phyloP scores from a whole-genome alignment of 1,140 invertebrate genomes.

The Coelopa frigida region DNA sequence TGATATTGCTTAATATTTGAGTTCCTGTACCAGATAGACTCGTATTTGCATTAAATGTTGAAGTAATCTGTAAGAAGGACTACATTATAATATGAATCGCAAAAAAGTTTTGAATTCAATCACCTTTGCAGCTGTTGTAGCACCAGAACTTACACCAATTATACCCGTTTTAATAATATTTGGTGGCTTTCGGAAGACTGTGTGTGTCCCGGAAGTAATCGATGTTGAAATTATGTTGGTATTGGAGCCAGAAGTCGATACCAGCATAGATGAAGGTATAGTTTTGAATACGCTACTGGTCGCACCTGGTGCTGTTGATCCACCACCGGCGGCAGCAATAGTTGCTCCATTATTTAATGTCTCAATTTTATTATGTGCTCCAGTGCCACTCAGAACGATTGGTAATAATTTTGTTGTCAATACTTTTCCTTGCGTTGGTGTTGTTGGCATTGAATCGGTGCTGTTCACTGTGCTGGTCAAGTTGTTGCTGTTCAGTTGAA shows the following conservation, averaged over 20 bases:
- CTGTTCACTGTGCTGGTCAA: background rate
- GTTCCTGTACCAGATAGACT: slow-evolving; percentile 8
- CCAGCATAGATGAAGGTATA: background rate
- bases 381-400: slow-evolving; percentile 2
- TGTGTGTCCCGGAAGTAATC: background rate
- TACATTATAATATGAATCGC: no score
- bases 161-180: slow-evolving; percentile 13
- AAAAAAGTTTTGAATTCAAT: no score
- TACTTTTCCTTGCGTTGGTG: slow-evolving; percentile 12
- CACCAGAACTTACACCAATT: background rate
- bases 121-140: background rate
- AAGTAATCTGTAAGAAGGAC: no score
- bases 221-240: no score
- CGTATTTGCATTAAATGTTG: slow-evolving; percentile 5
- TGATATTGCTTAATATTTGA: slow-evolving; percentile 35
- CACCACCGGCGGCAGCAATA: background rate
- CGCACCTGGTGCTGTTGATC: background rate
- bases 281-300: background rate
- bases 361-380: slow-evolving; percentile 9
- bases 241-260: slow-evolving; percentile 1
- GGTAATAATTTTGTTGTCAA: slow-evolving; percentile 16
- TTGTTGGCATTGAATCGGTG: background rate
- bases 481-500: slow-evolving; percentile 10
- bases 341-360: slow-evolving; percentile 8
- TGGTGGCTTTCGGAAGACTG: slow-evolving; percentile 15